These are phyloP conservation scores for Eupleurogrammus muticus DNA, from an alignment of 2,797 vertebrate species.

Conservation along the genomic window DNA sequence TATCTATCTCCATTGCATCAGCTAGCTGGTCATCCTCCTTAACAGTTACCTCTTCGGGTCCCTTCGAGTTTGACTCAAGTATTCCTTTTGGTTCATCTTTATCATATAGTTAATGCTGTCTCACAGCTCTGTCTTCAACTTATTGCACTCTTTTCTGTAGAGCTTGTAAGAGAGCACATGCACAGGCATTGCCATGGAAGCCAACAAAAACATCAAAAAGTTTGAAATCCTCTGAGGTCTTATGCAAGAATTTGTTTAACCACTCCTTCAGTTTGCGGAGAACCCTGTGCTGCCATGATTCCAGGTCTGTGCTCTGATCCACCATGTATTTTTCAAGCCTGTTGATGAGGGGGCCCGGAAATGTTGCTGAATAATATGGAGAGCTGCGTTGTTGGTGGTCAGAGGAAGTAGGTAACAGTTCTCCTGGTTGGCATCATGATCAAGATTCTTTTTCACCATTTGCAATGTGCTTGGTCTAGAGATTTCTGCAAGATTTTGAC, in stretches of 20 bases:
- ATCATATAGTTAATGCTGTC: constrained; percentile 17
- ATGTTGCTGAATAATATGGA: constrained; percentile 84
- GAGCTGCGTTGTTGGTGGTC: constrained; percentile 86
- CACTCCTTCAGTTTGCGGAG: constrained; percentile 76
- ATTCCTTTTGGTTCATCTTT: constrained; percentile 25
- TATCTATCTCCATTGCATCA: constrained; percentile 32
- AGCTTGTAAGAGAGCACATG: constrained; percentile 80
- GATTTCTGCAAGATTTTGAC: constrained; percentile 59
- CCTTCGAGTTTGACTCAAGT: constrained; percentile 3
- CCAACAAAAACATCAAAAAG: constrained; percentile 82
- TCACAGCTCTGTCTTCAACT: not conserved
- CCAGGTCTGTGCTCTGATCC: constrained; percentile 83
- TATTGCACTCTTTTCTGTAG: constrained; percentile 43
- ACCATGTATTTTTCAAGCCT: constrained; percentile 86
- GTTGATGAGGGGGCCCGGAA: constrained; percentile 87
- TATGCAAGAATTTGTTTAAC: constrained; percentile 65
- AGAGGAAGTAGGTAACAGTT: constrained; percentile 85
- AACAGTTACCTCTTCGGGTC: constrained; percentile 23
- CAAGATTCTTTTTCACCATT: constrained; percentile 83
- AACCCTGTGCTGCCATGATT: constrained; percentile 71
- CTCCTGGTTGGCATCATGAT: constrained; percentile 60
- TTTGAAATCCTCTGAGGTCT: constrained; percentile 53
- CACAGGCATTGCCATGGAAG: constrained; percentile 82
- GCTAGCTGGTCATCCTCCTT: not conserved
- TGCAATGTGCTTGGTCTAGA: constrained; percentile 78